Evolutionary conservation across 2,113 vertebrate species (phyloP), one percentile per base, ranked within the genome.

Genomic region (Indicator indicator): DNA sequence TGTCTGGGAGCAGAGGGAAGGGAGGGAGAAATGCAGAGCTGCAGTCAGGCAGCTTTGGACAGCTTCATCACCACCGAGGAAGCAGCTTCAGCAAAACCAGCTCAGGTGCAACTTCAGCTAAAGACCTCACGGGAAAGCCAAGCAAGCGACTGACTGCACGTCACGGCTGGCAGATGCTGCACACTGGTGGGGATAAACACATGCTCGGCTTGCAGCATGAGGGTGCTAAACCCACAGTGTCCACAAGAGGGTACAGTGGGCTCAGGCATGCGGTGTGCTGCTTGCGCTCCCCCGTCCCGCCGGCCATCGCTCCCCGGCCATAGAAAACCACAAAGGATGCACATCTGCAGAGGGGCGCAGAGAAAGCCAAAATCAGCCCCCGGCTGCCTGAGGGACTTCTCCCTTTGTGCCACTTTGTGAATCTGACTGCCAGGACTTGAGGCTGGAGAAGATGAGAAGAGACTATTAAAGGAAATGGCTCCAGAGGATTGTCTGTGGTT

Each of bases 171-270:
- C 77, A 62, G 48, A 3, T 1, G 4, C 46, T 32, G 70, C 63
- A 6, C 36, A 27, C 0, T 11, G 72, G 1, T 8, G 82, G 69
- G 8, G 8, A 11, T 0, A 16, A 7, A 54, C 11, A 3, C n/a
- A 2, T 0, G 5, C 0, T 36, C 11, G 7, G 1, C 2, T 5
- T 20, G 84, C 64, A 69, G 81, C 40, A 0, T 0, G 20, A 0
- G 4, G 28, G 77, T 5, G 70, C 79, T 60, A 6, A 76, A 82
- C 60, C 17, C 84, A 16, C 18, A 0, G 46, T 68, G 13, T 93
- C 97, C 97, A 96, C 86, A 30, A 97, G 97, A 96, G 97, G 96
- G 97, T 63, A 82, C 81, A 65, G 83, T 13, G 17, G 80, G 72
- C 76, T 88, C 89, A n/a, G 86, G 67, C 36, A 5, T 48, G 63